Evolutionary conservation across 2,113 vertebrate genomes (phyloP).

Genomic region (Gobius niger): DNA sequence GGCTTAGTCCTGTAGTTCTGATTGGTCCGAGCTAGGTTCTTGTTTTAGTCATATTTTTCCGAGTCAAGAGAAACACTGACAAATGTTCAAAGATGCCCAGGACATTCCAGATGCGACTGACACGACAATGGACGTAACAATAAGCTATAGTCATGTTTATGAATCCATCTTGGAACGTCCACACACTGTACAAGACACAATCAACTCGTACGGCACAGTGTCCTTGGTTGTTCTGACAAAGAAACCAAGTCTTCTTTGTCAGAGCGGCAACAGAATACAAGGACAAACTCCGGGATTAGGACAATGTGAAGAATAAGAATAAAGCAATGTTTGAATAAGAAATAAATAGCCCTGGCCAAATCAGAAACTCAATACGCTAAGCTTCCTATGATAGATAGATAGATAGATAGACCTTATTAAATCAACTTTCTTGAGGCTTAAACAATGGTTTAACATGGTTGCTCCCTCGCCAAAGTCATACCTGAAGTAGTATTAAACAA

Average conservation of each 20-base stretch:
- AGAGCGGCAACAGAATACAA: constrained; percentile 75
- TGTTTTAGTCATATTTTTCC: not conserved
- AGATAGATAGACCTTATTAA: too few relatives aligned
- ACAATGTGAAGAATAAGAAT: constrained; percentile 23
- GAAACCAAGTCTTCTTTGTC: constrained; percentile 60
- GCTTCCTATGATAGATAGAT: too few relatives aligned
- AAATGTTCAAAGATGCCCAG: constrained; percentile 44
- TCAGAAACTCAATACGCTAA: too few relatives aligned
- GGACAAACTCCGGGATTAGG: constrained; percentile 61
- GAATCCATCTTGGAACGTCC: constrained; percentile 34
- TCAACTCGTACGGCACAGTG: not conserved
- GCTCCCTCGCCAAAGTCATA: too few relatives aligned
- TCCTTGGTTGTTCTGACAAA: too few relatives aligned
- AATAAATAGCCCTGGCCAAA: too few relatives aligned
- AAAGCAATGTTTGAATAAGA: constrained; percentile 23
- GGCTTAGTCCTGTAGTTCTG: not conserved
- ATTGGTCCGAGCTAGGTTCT: not conserved
- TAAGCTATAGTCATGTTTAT: constrained; percentile 40
- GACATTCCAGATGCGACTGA: constrained; percentile 70
- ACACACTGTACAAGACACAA: not conserved
- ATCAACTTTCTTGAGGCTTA: too few relatives aligned
- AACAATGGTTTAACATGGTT: too few relatives aligned
- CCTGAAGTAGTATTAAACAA: too few relatives aligned
- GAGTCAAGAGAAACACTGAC: too few relatives aligned
- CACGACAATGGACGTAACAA: constrained; percentile 49